These are phyloP conservation scores for Limnephilus marmoratus DNA, from an alignment of 2,888 invertebrate species.

Conservation along the genomic window DNA sequence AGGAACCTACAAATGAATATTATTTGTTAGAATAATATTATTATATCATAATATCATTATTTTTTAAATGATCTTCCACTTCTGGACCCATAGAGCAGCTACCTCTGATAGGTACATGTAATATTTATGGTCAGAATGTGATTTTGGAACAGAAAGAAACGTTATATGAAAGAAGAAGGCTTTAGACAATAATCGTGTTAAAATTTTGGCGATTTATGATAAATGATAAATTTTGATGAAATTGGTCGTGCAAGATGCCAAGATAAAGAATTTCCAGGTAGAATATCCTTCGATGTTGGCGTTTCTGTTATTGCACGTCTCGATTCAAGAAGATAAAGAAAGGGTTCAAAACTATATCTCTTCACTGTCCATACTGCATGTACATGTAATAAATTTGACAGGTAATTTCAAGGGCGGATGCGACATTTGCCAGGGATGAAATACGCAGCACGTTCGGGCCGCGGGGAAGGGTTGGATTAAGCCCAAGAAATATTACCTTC, in stretches of 20 bases:
- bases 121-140: too few species aligned
- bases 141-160: too few species aligned
- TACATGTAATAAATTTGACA: constrained; percentile 50
- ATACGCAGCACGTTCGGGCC: constrained; percentile 45
- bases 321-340: constrained; percentile 28
- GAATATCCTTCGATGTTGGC: background rate
- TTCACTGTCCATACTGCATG: constrained; percentile 36
- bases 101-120: too few species aligned
- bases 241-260: background rate
- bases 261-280: background rate
- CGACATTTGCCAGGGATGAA: constrained; percentile 48
- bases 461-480: constrained; percentile 50
- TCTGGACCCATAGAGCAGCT: too few species aligned
- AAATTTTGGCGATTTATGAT: background rate
- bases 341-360: constrained; percentile 26
- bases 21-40: too few species aligned
- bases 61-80: too few species aligned
- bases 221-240: background rate
- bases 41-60: too few species aligned
- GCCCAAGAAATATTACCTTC: constrained; percentile 59
- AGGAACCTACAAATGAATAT: too few species aligned
- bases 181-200: background rate
- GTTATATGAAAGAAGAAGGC: too few species aligned
- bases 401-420: constrained; percentile 45
- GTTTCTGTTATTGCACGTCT: constrained; percentile 4